Evolutionary conservation across 1,140 invertebrate species (phyloP).

Genomic region (Cydia fagiglandana): DNA sequence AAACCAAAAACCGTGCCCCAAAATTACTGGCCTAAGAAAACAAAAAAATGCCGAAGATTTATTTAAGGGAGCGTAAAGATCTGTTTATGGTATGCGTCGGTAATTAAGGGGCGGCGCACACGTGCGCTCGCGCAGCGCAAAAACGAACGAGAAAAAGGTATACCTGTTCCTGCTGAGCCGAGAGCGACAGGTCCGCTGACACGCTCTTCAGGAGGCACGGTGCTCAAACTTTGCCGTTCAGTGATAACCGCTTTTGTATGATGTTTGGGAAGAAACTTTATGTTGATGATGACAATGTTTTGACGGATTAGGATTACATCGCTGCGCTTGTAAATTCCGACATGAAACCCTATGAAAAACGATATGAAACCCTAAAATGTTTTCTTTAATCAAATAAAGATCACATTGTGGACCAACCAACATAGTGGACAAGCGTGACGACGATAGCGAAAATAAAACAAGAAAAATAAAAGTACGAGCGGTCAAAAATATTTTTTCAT

Average conservation of each 20-base stretch:
- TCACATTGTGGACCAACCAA: no score
- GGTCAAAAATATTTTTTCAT: no score
- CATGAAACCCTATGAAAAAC: no score
- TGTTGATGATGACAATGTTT: no score
- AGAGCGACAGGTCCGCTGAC: conserved; percentile 74
- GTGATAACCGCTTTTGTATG: background rate
- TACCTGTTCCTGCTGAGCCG: conserved; percentile 65
- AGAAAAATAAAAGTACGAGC: no score
- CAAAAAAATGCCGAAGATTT: conserved; percentile 74
- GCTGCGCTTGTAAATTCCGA: no score
- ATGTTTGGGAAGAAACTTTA: no score
- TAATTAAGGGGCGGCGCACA: conserved; percentile 76
- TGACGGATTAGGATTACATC: no score
- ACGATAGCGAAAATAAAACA: no score
- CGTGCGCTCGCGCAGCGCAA: conserved; percentile 69
- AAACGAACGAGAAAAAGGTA: conserved; percentile 69
- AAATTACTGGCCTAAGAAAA: conserved; percentile 75
- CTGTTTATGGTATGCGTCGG: conserved; percentile 78
- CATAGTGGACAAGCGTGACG: no score
- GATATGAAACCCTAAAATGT: no score
- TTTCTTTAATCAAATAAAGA: no score
- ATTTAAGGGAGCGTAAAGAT: conserved; percentile 79
- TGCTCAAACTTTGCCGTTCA: conserved; percentile 60
- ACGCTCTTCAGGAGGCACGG: conserved; percentile 49
- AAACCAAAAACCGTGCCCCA: conserved; percentile 63